Evolutionary conservation across 2,797 vertebrate species (phyloP), one percentile per base, ranked within the genome.

Genomic region (Halcyon smyrnensis): DNA sequence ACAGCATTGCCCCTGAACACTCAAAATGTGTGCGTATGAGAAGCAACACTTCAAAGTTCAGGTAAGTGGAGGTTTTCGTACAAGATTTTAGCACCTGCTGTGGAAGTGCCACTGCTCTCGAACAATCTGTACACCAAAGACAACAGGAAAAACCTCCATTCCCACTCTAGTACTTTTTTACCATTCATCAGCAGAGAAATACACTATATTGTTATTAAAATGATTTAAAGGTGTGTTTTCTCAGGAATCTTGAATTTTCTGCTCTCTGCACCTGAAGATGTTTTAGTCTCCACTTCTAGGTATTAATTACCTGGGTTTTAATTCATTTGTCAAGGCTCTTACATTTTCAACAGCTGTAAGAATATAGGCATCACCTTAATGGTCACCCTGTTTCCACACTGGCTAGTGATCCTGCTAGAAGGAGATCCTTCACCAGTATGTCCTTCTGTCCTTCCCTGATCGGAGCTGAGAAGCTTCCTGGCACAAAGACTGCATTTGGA

Each of bases 21-120:
- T 80, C 43, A 19, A 50, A 87, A n/a, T 0, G 0, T 3, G 5
- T 27, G 2, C 5, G 28, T 3, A 5, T n/a, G 27, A 64, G 51
- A 60, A 69, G 32, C 34, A 59, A 62, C 15, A 13, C 20, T 56
- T 21, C 6, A 7, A 68, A 89, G n/a, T 50, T 62, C 14, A 5
- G 56, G 23, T 25, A 32, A 62, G 21, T n/a, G n/a, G 9, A 2
- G 3, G 0, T 6, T 68, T 87, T 45, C 45, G 8, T 30, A 27
- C 28, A 45, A 37, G 48, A 30, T 56, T 59, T 59, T 63, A 70
- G 63, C 45, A n/a, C 50, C 71, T 84, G 48, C 83, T 82, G 51
- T 65, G 67, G 27, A 70, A 81, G 37, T 30, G 53, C 45, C 36
- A 9, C 6, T 68, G 62, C 63, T 78, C 25, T 76, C 6, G 3